A percentile compares a stretch with the other conserved stretches of the same genome.
Evolutionary conservation across 2,888 invertebrate species (phyloP).

Genomic region (Liposcelis brunnea): DNA sequence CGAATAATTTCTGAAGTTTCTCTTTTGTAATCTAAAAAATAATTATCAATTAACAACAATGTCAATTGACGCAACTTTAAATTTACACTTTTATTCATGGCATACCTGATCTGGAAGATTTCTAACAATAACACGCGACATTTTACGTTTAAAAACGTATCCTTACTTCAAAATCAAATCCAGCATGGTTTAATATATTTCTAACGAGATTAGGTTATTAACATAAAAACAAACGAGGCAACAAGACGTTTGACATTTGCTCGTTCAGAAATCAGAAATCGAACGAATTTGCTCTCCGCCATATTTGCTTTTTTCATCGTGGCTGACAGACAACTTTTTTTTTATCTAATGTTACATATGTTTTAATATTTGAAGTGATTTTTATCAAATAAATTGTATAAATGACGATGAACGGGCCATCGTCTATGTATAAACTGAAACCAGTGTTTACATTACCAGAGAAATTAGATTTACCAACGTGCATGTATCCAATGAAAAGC

Average conservation of each 20-base stretch:
- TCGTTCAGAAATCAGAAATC: no score
- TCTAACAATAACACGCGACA: conserved; percentile 81
- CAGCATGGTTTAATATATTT: background rate
- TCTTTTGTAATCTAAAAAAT: conserved; percentile 55
- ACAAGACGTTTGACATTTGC: no score
- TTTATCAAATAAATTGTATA: no score
- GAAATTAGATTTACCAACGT: background rate
- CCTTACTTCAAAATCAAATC: no score
- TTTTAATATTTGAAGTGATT: no score
- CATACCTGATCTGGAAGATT: conserved; percentile 75
- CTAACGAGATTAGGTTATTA: background rate
- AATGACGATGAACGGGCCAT: background rate
- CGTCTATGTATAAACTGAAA: background rate
- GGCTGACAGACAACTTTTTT: no score
- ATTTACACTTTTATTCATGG: conserved; percentile 15
- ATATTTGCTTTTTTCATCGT: no score
- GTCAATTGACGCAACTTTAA: background rate
- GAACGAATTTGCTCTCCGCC: no score
- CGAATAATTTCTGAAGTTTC: conserved; percentile 56
- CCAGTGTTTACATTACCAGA: conserved; percentile 3
- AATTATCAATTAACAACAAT: conserved; percentile 8
- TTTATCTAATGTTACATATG: no score
- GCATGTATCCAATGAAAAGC: background rate
- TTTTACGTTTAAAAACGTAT: conserved; percentile 21
- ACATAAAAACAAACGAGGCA: no score